Conservation (phyloP, 2,888 invertebrate genomes). For the Agonopterix arenella region DNA sequence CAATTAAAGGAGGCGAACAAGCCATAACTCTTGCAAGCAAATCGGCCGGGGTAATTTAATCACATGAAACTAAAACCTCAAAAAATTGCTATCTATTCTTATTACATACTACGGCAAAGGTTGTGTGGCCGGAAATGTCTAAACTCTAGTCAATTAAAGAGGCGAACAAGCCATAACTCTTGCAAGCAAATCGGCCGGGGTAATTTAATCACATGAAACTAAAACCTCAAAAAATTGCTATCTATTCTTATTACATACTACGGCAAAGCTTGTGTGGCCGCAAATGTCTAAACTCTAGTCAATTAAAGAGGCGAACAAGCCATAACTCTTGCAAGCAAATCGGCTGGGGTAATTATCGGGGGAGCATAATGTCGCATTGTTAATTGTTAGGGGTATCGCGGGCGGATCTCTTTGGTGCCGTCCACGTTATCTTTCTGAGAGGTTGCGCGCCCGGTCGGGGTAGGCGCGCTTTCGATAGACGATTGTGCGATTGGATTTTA, state of each 20-base stretch:
- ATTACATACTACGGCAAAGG: no score
- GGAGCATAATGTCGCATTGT: conserved; percentile 75
- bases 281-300: conserved; percentile 1
- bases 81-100: no score
- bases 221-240: no score
- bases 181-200: conserved; percentile 47
- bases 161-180: conserved; percentile 53
- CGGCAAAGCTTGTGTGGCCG: neutral
- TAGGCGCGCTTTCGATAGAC: conserved; percentile 28
- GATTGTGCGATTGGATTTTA: neutral
- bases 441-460: conserved; percentile 11
- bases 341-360: conserved; percentile 65
- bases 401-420: conserved; percentile 70
- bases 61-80: no score
- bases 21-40: conserved; percentile 57
- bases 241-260: no score
- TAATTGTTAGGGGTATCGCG: conserved; percentile 70
- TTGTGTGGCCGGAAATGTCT: neutral
- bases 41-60: conserved; percentile 55
- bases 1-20: conserved; percentile 24
- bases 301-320: conserved; percentile 29
- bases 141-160: conserved; percentile 1
- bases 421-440: conserved; percentile 57
- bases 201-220: conserved; percentile 48
- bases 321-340: conserved; percentile 58